phyloP scores from a whole-genome alignment of 2,888 invertebrate species.

The Nasonovia ribisnigri region DNA sequence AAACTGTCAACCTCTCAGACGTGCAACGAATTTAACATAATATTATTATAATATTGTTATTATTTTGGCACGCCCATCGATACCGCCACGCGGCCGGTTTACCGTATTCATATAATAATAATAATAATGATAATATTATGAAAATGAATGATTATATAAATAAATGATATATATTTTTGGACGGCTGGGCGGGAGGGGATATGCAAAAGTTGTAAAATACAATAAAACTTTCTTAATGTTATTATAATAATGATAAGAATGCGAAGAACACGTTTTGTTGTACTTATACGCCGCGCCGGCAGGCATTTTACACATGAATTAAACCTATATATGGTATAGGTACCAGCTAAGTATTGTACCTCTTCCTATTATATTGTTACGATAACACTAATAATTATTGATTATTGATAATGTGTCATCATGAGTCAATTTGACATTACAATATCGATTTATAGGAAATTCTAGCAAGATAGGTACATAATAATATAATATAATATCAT shows the following conservation, averaged over 20 bases:
- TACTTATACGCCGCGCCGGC: too few species aligned
- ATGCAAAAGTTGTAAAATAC: not conserved
- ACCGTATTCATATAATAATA: not conserved
- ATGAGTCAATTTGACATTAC: not conserved
- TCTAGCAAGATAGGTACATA: not conserved
- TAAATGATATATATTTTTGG: too few species aligned
- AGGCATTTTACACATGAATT: too few species aligned
- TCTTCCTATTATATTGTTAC: not conserved
- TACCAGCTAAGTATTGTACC: too few species aligned
- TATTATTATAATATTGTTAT: too few species aligned
- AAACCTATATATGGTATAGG: too few species aligned
- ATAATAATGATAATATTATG: too few species aligned
- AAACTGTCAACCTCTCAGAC: slow-evolving; percentile 42
- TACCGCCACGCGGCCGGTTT: not conserved
- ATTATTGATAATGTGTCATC: too few species aligned
- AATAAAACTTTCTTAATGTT: not conserved
- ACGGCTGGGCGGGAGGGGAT: rapidly evolving
- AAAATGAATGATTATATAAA: too few species aligned
- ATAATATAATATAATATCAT: not conserved
- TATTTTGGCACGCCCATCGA: not conserved
- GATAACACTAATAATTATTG: not conserved
- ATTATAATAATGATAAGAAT: not conserved
- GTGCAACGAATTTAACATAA: not conserved
- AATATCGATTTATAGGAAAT: not conserved
- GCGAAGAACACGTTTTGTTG: too few species aligned